Evolutionary conservation across 2,113 vertebrate species (phyloP).

Genomic region (Engraulis encrasicolus): DNA sequence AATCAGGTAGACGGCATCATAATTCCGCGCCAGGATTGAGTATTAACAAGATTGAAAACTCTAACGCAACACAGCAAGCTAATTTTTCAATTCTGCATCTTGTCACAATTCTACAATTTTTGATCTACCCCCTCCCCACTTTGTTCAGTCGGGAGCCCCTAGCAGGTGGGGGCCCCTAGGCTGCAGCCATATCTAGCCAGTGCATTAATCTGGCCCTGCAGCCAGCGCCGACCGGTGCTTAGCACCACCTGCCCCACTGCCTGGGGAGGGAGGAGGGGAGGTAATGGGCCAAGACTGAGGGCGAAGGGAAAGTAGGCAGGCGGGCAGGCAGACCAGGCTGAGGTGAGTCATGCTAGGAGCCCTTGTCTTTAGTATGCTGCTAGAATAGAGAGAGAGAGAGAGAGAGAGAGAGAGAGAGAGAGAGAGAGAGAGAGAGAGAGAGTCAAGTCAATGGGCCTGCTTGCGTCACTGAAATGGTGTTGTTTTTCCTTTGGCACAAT

Average conservation of each 20-base stretch:
- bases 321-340: no score
- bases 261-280: not conserved
- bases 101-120: no score
- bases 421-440: not conserved
- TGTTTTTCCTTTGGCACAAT: not conserved
- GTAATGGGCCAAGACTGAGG: not conserved
- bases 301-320: not conserved
- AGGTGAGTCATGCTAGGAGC: not conserved
- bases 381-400: not conserved
- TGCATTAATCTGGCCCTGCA: no score
- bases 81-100: no score
- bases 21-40: no score
- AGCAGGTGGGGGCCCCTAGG: no score
- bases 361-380: not conserved
- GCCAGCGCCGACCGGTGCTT: not conserved
- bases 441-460: not conserved
- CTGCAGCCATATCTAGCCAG: no score
- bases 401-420: not conserved
- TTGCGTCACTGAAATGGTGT: not conserved
- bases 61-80: no score
- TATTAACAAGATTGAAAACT: no score
- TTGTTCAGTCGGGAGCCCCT: no score
- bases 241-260: not conserved
- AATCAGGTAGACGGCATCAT: no score
- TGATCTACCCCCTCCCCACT: no score